Conservation (phyloP, 1,140 invertebrate species). For the Ceratosolen fusciceps region DNA sequence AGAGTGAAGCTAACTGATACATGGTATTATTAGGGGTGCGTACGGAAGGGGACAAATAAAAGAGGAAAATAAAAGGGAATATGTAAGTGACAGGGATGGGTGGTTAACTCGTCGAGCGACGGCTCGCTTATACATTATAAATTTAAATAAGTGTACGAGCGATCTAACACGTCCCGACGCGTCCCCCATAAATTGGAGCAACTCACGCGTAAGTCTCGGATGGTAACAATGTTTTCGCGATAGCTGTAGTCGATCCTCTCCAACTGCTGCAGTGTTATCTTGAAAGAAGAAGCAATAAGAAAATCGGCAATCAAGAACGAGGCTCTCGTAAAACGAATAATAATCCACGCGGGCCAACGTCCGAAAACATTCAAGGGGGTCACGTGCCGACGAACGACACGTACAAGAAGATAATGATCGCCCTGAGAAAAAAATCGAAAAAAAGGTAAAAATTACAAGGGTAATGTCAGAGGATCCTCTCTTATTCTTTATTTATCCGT, state of each 20-base stretch:
- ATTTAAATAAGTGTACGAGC: neutral
- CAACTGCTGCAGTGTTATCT: neutral
- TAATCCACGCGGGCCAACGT: constrained; percentile 14
- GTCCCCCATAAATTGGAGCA: neutral
- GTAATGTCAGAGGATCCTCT: neutral
- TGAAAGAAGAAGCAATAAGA: neutral
- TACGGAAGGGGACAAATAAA: neutral
- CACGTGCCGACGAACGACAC: neutral
- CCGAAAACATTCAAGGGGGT: constrained; percentile 44
- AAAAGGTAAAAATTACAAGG: neutral
- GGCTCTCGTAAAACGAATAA: neutral
- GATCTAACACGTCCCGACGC: neutral
- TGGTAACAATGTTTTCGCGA: neutral
- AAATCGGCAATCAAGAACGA: constrained; percentile 36
- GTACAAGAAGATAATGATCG: constrained; percentile 31
- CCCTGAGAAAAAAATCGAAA: neutral
- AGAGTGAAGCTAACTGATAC: no score
- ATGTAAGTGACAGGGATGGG: no score
- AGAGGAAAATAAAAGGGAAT: neutral
- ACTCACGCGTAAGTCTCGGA: neutral
- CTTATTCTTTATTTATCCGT: neutral
- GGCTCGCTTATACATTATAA: neutral
- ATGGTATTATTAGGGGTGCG: no score
- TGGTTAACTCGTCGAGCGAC: neutral
- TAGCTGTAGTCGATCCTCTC: neutral